Percentiles rank a stretch among this genome's conserved stretches.
phyloP scores from a whole-genome alignment of 2,888 invertebrate genomes.

The Tricholauxania praeusta region DNA sequence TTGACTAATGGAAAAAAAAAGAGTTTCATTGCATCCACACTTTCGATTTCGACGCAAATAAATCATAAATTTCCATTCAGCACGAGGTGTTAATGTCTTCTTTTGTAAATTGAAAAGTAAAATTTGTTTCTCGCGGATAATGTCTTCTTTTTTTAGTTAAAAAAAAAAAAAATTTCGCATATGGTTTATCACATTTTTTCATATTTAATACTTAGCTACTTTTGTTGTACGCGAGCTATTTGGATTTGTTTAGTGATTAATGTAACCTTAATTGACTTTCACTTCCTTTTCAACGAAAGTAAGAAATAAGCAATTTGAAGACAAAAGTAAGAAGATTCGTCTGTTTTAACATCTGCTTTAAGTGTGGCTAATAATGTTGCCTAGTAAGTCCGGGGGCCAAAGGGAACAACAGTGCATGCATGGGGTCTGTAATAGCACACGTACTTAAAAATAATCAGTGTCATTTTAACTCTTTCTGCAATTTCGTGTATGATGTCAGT shows the following conservation, averaged over 20 bases:
- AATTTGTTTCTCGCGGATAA: not conserved
- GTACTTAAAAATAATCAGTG: too few species aligned
- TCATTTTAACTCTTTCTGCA: too few species aligned
- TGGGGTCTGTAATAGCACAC: too few species aligned
- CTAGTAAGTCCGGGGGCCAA: too few species aligned
- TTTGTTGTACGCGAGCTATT: not conserved
- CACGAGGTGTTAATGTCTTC: not conserved
- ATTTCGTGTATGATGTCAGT: too few species aligned
- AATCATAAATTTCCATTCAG: not conserved
- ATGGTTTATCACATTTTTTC: not conserved
- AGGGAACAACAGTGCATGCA: too few species aligned
- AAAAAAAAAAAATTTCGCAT: not conserved
- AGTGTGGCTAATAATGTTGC: too few species aligned
- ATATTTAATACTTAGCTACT: not conserved
- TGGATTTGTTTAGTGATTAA: constrained; percentile 50
- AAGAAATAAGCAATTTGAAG: constrained; percentile 21
- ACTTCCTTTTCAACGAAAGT: constrained; percentile 50
- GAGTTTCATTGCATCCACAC: too few species aligned
- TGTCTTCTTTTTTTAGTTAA: not conserved
- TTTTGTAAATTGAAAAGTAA: not conserved
- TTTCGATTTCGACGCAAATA: not conserved
- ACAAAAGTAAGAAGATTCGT: constrained; percentile 27
- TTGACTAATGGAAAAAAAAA: too few species aligned
- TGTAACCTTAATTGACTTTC: constrained; percentile 62
- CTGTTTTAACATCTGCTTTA: not conserved